A percentile compares a stretch with the other conserved stretches of the same genome.
These are phyloP conservation scores for Hyles vespertilio DNA, from an alignment of 1,140 invertebrate genomes.

Conservation along the genomic window DNA sequence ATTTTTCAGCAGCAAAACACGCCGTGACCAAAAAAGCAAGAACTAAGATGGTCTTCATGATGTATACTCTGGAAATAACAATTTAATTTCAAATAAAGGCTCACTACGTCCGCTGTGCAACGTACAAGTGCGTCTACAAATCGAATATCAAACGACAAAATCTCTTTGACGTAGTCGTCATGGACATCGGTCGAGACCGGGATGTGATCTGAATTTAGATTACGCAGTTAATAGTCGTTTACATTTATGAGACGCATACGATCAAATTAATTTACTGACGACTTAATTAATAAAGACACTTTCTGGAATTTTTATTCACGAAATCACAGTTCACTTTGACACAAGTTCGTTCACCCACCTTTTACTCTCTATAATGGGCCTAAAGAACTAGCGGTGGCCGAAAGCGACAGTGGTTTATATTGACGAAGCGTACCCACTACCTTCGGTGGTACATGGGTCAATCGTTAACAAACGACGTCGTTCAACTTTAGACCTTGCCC, in stretches of 20 bases:
- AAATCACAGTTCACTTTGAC: too few relatives aligned
- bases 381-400: conserved; percentile 64
- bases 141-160: conserved; percentile 38
- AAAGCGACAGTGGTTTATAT: conserved; percentile 73
- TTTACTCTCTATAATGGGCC: conserved; percentile 63
- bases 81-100: conserved; percentile 16
- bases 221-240: not conserved
- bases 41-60: conserved; percentile 50
- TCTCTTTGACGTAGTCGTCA: conserved; percentile 28
- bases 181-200: conserved; percentile 19
- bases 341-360: conserved; percentile 61
- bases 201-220: conserved; percentile 30
- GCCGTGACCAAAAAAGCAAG: conserved; percentile 47
- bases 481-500: conserved; percentile 43
- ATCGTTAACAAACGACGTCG: conserved; percentile 21
- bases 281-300: too few relatives aligned
- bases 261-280: too few relatives aligned
- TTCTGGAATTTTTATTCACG: too few relatives aligned
- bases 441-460: conserved; percentile 41
- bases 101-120: conserved; percentile 15
- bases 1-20: conserved; percentile 56
- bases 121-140: conserved; percentile 24
- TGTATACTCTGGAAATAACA: conserved; percentile 30
- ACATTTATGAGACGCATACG: too few relatives aligned
- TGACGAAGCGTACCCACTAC: conserved; percentile 62